Evolutionary conservation across 2,113 vertebrate genomes (phyloP).

Genomic region (Notarius quadriscutis): DNA sequence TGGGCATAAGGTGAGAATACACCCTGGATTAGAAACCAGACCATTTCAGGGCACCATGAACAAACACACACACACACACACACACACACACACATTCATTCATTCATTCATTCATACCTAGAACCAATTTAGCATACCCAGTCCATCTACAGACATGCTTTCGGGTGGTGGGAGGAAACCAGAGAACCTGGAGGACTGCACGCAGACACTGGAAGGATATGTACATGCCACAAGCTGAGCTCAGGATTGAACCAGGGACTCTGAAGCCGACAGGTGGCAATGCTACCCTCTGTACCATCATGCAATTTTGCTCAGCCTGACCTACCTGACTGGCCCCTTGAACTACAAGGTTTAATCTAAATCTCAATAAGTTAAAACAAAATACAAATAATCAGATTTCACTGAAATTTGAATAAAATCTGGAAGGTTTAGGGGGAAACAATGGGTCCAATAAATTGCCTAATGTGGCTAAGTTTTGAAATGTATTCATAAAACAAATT

Average conservation of each 20-base stretch:
- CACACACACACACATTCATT: no score
- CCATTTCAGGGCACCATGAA: background rate
- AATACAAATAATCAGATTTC: background rate
- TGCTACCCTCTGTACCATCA: background rate
- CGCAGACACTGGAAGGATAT: background rate
- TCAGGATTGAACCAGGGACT: background rate
- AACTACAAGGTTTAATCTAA: background rate
- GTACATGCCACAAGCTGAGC: background rate
- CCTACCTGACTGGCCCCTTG: background rate
- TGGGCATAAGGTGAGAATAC: background rate
- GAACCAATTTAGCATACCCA: background rate
- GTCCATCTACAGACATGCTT: background rate
- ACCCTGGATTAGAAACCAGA: background rate
- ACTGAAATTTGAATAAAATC: background rate
- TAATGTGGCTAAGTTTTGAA: background rate
- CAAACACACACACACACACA: background rate
- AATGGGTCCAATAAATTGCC: background rate
- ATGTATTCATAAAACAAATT: no score
- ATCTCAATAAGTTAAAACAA: background rate
- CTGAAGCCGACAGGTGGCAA: background rate
- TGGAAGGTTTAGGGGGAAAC: background rate
- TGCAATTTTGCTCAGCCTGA: background rate
- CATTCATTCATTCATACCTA: no score
- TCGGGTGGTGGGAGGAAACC: background rate
- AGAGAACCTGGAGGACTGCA: background rate